phyloP scores from a whole-genome alignment of 2,888 invertebrate genomes.

The Platypus cylindrus region DNA sequence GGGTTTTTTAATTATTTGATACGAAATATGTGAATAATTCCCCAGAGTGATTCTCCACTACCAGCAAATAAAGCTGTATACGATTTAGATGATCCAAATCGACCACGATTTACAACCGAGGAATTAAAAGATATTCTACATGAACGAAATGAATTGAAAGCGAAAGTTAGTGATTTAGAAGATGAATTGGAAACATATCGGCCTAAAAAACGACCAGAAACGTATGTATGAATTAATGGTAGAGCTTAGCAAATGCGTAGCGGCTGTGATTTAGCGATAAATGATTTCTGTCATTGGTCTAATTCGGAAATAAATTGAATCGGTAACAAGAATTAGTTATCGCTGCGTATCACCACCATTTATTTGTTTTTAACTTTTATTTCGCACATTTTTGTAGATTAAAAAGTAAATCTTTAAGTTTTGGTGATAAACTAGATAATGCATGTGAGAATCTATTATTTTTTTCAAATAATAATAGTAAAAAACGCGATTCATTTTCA shows the following conservation, averaged over 20 bases:
- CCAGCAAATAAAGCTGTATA: conserved; percentile 45
- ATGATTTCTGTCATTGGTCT: conserved; percentile 6
- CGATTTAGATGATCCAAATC: conserved; percentile 55
- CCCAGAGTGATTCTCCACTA: conserved; percentile 37
- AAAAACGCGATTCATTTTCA: conserved; percentile 10
- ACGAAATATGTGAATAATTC: conserved; percentile 2
- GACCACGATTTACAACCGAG: conserved; percentile 70
- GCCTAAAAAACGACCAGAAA: conserved; percentile 41
- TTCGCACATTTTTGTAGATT: conserved; percentile 17
- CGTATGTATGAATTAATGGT: conserved; percentile 28
- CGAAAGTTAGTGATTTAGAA: conserved; percentile 84
- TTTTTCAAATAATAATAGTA: conserved; percentile 5
- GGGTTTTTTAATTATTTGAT: background rate
- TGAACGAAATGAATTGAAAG: conserved; percentile 87
- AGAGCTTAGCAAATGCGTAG: background rate
- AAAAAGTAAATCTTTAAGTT: conserved; percentile 20
- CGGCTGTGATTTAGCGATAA: background rate
- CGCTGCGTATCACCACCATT: no score
- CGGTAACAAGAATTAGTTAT: no score
- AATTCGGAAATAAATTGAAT: no score
- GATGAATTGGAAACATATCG: conserved; percentile 74
- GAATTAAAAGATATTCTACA: conserved; percentile 77
- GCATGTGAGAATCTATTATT: conserved; percentile 20
- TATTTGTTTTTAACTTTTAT: conserved; percentile 16
- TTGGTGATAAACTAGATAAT: conserved; percentile 23